Evolutionary conservation across 2,888 invertebrate species (phyloP), one percentile per base, ranked within the genome.

Genomic region (Zhengitettix transpicula): DNA sequence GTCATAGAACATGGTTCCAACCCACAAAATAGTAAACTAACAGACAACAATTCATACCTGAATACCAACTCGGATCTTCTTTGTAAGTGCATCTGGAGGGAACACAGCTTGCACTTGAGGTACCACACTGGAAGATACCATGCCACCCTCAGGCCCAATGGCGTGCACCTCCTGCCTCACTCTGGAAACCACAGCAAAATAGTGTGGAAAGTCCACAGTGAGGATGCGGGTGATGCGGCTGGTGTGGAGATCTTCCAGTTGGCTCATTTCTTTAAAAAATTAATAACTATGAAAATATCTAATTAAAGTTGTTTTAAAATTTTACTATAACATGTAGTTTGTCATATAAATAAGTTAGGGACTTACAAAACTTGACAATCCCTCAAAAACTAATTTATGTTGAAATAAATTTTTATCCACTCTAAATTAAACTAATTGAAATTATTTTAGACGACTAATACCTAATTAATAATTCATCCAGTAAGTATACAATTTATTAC

Each of bases 141-240:
- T 93, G 58, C 98, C 98, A 58, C 99, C 99, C 70, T 97, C 97
- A 0, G 95, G 91, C 1, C 98, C 99, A 66, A 99, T 94, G 63
- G 89, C 88, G 74, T 96, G 95, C 60, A 96, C 92, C 75, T 99
- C 98, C 74, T 99, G 98, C 3, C 94, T 82, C 63, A 97, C 85
- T 59, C 98, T 83, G 9, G 95, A 94, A 60, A 97, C 89, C 56
- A 97, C 89, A 14, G 97, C 97, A 71, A 99, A 90, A 75, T 98
- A 99, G 77, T 96, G 95, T 0, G 99, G 99, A 75, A 99, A 96
- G 75, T 96, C 97, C 66, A 89, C 89, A 3, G 98, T 98, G 64
- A 97, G 78, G 68, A 99, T 92, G 62, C 98, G 83, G 1, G 92
- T 91, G 69, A 97, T 94, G 42, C 97, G 81, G 69, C 85, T 89